Evolutionary conservation across 2,113 vertebrate genomes (phyloP), one percentile per base, ranked within the genome.

Genomic region (Pheucticus melanocephalus): DNA sequence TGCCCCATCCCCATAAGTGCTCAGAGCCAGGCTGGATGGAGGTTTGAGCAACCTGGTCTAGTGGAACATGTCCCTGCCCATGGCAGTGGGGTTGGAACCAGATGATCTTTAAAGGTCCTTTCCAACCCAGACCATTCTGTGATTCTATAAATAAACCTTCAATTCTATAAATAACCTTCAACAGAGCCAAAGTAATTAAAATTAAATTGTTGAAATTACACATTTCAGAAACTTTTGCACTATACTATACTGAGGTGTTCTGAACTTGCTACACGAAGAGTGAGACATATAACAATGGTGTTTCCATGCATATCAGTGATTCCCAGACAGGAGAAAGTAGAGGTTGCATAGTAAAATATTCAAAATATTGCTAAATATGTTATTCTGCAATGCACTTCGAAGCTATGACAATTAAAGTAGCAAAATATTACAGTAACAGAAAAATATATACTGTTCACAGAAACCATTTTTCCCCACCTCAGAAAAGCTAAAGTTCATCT

Each of bases 1-100:
- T 35, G 25, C 51, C 20, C 10, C 3, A 59, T 17, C 5, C 23
- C 20, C 3, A 0, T 9, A 35, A 66, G 13, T 11, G 21, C 10
- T 31, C 44, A 66, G 21, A 66, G 31, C 6, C 21, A 66, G 31
- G 31, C 21, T 50, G 21, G 11, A 59, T 22, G 27, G 27, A 48
- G 51, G 20, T 57, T 20, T 27, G 25, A 68, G 35, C 19, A 40
- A 30, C 2, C 8, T 21, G 24, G 40, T 57, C 42, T 16, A n/a
- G 28, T 24, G 28, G 35, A 57, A 57, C 6, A 40, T 17, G 20
- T 23, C 23, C 23, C 28, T 40, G 15, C 15, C 28, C 16, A 25
- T 7, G 20, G 42, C 13, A 75, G 19, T 20, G 15, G 15, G 4
- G 5, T 10, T 65, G 8, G 30, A 85, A 57, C 10, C 24, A 48